These are phyloP conservation scores for Orthonyx spaldingii DNA, from an alignment of 2,113 vertebrate species.

Conservation along the genomic window DNA sequence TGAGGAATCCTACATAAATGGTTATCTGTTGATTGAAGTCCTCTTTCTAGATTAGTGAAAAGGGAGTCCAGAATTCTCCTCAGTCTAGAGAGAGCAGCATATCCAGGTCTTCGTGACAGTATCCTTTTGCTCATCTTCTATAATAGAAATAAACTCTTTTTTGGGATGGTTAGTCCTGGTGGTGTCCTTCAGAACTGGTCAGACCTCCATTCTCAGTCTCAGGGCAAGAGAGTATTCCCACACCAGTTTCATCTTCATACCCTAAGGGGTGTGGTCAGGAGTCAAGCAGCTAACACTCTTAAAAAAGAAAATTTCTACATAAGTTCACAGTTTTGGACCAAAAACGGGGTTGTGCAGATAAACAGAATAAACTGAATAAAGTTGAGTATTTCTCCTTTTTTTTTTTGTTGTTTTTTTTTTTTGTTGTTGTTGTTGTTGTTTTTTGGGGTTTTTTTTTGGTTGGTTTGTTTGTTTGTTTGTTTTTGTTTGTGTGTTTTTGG, in stretches of 20 bases:
- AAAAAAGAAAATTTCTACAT: neutral
- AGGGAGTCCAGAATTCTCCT: neutral
- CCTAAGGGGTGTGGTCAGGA: neutral
- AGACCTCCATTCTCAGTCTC: neutral
- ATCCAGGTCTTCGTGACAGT: neutral
- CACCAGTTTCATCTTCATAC: neutral
- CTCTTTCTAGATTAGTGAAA: neutral
- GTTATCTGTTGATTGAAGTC: neutral
- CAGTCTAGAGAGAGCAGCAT: neutral
- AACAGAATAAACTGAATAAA: neutral
- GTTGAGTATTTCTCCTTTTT: neutral
- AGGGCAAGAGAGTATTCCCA: neutral
- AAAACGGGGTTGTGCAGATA: neutral
- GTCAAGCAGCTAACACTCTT: neutral
- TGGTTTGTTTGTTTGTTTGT: rapidly evolving
- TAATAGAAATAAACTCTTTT: neutral
- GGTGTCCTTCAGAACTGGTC: neutral
- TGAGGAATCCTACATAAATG: neutral
- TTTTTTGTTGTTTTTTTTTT: too few relatives aligned
- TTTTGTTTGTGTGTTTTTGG: too few relatives aligned
- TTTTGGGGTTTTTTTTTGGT: too few relatives aligned
- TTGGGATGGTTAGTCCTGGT: neutral
- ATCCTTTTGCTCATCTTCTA: neutral
- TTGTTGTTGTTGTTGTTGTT: rapidly evolving
- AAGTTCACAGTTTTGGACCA: neutral